phyloP scores from a whole-genome alignment of 2,113 vertebrate species.

The Lontra canadensis region DNA sequence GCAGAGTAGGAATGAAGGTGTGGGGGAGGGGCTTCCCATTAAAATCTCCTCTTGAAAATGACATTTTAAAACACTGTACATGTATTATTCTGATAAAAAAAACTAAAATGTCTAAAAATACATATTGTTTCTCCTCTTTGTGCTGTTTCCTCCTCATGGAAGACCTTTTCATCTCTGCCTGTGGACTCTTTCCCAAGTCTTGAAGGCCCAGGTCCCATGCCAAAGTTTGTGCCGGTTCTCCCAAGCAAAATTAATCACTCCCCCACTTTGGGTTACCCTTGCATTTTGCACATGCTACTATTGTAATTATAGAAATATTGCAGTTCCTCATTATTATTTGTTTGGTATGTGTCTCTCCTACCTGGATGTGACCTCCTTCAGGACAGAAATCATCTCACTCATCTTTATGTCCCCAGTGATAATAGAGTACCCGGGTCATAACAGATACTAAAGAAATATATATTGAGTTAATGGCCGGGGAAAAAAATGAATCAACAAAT shows the following conservation, averaged over 20 bases:
- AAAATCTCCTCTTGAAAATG: not conserved
- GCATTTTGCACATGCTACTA: not conserved
- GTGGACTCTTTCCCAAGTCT: not conserved
- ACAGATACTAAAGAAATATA: not conserved
- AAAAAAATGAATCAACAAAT: not conserved
- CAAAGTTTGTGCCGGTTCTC: not conserved
- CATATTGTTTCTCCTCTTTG: not conserved
- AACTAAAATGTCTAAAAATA: not conserved
- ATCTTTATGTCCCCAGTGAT: slow-evolving; percentile 34
- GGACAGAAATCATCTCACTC: not conserved
- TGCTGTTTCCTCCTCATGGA: not conserved
- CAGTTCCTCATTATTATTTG: not conserved
- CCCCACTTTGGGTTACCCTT: not conserved
- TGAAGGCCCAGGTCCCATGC: not conserved
- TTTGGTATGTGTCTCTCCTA: not conserved
- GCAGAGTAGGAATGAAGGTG: not conserved
- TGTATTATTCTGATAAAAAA: not conserved
- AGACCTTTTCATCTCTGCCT: not conserved
- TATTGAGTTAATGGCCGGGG: not conserved
- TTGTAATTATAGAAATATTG: not conserved
- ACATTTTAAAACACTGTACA: not conserved
- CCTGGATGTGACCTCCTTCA: not conserved
- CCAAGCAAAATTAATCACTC: not conserved
- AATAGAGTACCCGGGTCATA: not conserved
- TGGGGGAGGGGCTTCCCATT: not conserved